Evolutionary conservation across 2,113 vertebrate genomes (phyloP).

Genomic region (Balaenoptera acutorostrata): DNA sequence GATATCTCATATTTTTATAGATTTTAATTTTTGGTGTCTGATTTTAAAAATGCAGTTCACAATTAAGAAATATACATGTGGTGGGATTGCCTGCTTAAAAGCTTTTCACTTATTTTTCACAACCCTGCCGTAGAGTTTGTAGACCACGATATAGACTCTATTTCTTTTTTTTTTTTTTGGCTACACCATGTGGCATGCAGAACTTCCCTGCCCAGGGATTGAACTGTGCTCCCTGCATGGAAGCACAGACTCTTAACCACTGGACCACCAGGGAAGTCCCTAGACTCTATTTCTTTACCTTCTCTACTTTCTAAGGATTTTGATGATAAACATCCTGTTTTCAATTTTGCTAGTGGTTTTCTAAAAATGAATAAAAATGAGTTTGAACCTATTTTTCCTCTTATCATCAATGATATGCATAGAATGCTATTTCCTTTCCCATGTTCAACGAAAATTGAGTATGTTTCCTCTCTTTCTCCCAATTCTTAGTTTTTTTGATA

Average conservation of each 20-base stretch:
- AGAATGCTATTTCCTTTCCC: not conserved
- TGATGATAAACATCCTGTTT: not conserved
- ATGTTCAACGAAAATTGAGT: not conserved
- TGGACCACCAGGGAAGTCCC: no score
- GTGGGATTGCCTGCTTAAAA: not conserved
- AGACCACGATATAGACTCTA: not conserved
- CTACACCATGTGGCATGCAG: no score
- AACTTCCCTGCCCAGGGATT: no score
- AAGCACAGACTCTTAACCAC: no score
- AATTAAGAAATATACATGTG: not conserved
- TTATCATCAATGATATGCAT: not conserved
- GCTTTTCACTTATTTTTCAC: not conserved
- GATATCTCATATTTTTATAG: not conserved
- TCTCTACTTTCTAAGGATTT: not conserved
- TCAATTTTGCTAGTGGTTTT: not conserved
- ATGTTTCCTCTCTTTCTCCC: not conserved
- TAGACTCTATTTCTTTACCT: not conserved
- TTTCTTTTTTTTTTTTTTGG: no score
- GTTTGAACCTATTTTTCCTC: not conserved
- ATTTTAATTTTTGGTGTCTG: not conserved
- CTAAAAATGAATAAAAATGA: not conserved
- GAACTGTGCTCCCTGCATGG: no score
- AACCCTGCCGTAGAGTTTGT: not conserved
- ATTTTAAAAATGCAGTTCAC: not conserved
- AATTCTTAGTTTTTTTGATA: not conserved